Evolutionary conservation across 2,113 vertebrate genomes (phyloP).

Genomic region (Actenoides lindsayi): DNA sequence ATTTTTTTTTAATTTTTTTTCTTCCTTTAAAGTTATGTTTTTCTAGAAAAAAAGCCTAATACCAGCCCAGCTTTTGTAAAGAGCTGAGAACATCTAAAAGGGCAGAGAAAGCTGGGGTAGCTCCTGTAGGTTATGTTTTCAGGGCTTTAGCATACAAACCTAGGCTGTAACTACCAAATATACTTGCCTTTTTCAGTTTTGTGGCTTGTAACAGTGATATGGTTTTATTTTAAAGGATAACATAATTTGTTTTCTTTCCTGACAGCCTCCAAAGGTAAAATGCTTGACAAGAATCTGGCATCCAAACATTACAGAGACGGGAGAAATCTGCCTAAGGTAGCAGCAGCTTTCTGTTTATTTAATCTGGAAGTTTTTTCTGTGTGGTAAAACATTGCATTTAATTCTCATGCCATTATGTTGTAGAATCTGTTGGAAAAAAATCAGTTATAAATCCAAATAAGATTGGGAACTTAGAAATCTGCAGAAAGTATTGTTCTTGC

Average conservation of each 20-base stretch:
- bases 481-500: not conserved
- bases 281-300: slow-evolving; percentile 99
- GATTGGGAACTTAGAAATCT: not conserved
- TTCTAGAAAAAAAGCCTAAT: not conserved
- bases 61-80: not conserved
- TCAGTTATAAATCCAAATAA: not conserved
- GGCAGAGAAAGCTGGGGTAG: not conserved
- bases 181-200: not conserved
- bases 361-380: not conserved
- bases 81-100: not conserved
- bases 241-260: slow-evolving; percentile 17
- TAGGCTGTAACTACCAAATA: not conserved
- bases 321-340: slow-evolving; percentile 98
- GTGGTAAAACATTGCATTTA: not conserved
- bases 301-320: slow-evolving; percentile 96
- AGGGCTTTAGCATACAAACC: not conserved
- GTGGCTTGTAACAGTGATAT: not conserved
- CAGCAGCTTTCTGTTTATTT: not conserved
- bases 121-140: not conserved
- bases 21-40: not conserved
- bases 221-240: not conserved
- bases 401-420: not conserved
- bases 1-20: not conserved
- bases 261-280: slow-evolving; percentile 95
- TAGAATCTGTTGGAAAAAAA: not conserved